A percentile compares a stretch with the other conserved stretches of the same genome.
Evolutionary conservation across 2,113 vertebrate species (phyloP).

Genomic region (Girardinichthys multiradiatus): DNA sequence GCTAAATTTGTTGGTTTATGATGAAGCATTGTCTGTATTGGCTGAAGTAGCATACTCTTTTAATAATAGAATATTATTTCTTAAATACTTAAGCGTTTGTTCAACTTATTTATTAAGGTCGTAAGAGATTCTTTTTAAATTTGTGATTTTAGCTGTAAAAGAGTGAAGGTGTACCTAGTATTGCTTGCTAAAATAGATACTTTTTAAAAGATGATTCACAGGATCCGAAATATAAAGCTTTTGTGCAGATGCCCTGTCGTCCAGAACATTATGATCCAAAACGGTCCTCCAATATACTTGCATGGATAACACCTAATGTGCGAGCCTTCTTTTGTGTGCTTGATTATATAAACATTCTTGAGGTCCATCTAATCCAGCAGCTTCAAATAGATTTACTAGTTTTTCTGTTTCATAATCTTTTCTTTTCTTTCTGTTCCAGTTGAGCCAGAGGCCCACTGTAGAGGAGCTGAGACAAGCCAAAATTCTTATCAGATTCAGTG

Average conservation of each 20-base stretch:
- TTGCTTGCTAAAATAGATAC: background rate
- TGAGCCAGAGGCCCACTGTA: conserved; percentile 97
- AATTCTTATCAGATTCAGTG: conserved; percentile 97
- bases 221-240: background rate
- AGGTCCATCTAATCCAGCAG: background rate
- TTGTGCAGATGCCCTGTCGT: background rate
- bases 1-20: background rate
- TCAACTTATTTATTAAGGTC: conserved; percentile 1
- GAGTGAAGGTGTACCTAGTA: background rate
- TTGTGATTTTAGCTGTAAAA: background rate
- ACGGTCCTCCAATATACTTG: background rate
- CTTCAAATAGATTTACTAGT: background rate
- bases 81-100: background rate
- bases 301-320: background rate
- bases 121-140: no score
- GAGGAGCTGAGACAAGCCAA: conserved; percentile 95
- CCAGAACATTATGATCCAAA: background rate
- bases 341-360: background rate
- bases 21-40: background rate
- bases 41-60: background rate
- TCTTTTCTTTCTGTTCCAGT: conserved; percentile 73
- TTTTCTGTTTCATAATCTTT: background rate
- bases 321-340: background rate
- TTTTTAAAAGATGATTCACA: background rate
- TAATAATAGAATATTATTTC: conserved; percentile 3